phyloP scores from a whole-genome alignment of 2,113 vertebrate genomes.

The Benitochromis conjunctus region DNA sequence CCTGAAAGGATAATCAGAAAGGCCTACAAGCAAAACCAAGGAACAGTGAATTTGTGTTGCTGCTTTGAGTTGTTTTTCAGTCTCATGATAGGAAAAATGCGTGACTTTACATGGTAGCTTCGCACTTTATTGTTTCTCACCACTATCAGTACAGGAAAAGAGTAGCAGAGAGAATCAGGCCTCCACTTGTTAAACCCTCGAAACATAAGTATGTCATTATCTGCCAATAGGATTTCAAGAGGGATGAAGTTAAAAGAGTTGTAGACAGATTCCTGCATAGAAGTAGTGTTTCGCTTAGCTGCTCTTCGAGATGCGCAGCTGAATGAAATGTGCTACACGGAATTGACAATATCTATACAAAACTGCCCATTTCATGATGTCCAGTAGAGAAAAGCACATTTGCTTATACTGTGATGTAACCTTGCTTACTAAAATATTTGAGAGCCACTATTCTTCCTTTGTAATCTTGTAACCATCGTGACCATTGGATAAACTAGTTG shows the following conservation, averaged over 20 bases:
- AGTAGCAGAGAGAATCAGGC: background rate
- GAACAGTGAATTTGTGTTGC: background rate
- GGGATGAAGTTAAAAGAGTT: conserved; percentile 6
- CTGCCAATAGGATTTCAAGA: conserved; percentile 8
- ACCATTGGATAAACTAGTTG: background rate
- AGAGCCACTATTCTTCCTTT: background rate
- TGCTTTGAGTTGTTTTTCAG: background rate
- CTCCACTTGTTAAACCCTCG: conserved; percentile 15
- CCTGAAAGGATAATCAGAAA: background rate
- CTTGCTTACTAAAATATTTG: background rate
- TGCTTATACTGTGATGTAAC: background rate
- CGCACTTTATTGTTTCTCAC: background rate
- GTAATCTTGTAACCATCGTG: background rate
- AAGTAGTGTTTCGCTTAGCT: background rate
- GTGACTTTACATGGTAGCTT: background rate
- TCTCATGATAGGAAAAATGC: background rate
- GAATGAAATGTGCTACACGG: background rate
- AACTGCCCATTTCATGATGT: background rate
- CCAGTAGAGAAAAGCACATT: background rate
- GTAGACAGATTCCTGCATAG: background rate
- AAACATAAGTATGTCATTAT: conserved; percentile 27
- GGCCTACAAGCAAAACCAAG: background rate
- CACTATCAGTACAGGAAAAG: background rate
- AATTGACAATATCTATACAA: background rate
- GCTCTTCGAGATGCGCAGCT: background rate